Evolutionary conservation across 2,888 invertebrate species (phyloP).

Genomic region (Cheilosia grossa): DNA sequence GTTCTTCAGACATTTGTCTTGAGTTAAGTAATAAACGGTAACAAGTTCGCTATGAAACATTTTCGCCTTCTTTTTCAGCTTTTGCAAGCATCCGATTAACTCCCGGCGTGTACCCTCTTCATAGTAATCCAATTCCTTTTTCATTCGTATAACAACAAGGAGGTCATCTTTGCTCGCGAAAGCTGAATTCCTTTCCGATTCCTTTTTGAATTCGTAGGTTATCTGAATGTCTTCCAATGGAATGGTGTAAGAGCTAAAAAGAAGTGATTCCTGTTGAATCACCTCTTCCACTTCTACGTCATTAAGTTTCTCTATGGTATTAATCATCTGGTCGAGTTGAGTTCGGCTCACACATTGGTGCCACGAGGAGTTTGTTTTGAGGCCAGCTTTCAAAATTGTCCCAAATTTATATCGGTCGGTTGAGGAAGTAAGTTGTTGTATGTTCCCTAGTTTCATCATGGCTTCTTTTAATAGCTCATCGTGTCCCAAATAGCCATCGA

Average conservation of each 20-base stretch:
- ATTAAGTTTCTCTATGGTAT: neutral
- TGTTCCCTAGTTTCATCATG: conserved; percentile 23
- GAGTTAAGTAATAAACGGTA: conserved; percentile 86
- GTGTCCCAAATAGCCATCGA: conserved; percentile 1
- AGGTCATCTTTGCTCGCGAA: conserved; percentile 18
- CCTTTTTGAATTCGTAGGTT: conserved; percentile 2
- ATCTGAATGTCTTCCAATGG: conserved; percentile 20
- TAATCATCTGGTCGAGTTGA: conserved; percentile 1
- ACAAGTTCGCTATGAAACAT: conserved; percentile 94
- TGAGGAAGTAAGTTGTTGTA: conserved; percentile 5
- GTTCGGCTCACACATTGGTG: neutral
- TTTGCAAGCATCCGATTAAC: conserved; percentile 96
- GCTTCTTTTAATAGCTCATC: conserved; percentile 12
- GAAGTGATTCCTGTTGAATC: neutral
- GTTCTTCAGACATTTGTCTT: conserved; percentile 16
- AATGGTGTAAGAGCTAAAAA: neutral
- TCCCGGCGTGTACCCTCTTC: conserved; percentile 97
- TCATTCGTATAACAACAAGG: conserved; percentile 94
- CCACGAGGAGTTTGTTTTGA: conserved; percentile 10
- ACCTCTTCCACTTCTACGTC: conserved; percentile 13
- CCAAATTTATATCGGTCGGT: conserved; percentile 14
- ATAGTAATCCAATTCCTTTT: conserved; percentile 85
- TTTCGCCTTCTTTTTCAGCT: conserved; percentile 94
- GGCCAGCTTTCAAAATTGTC: conserved; percentile 1
- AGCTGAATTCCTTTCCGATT: conserved; percentile 1